phyloP scores from a whole-genome alignment of 2,113 vertebrate species.

The Pluvialis apricaria region DNA sequence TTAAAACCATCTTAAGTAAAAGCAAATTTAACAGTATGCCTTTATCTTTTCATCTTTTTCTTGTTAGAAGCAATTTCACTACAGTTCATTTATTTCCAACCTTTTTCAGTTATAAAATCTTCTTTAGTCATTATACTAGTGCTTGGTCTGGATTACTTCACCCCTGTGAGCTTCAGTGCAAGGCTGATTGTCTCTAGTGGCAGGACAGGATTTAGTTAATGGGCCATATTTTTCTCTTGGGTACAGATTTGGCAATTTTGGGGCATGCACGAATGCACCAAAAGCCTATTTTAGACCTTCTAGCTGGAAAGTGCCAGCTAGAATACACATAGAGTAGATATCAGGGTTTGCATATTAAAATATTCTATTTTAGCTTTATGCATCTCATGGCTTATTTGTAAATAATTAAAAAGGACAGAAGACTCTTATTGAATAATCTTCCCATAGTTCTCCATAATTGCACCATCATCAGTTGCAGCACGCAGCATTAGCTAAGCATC shows the following conservation, averaged over 20 bases:
- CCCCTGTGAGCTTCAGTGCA: not conserved
- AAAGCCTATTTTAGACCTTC: not conserved
- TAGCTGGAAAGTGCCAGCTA: not conserved
- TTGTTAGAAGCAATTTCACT: not conserved
- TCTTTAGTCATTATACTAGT: not conserved
- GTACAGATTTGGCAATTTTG: not conserved
- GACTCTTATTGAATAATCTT: not conserved
- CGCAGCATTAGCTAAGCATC: not conserved
- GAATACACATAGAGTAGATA: not conserved
- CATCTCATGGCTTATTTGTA: not conserved
- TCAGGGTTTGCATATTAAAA: not conserved
- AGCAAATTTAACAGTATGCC: not conserved
- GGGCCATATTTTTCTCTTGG: not conserved
- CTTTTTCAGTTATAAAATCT: not conserved
- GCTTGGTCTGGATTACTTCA: not conserved
- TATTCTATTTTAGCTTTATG: not conserved
- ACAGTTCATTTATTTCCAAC: not conserved
- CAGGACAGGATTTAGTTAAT: not conserved
- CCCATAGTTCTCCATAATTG: not conserved
- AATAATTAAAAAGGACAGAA: conserved; percentile 18
- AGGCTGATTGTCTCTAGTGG: not conserved
- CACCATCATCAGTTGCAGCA: not conserved
- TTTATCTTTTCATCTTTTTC: not conserved
- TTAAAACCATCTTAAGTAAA: not conserved
- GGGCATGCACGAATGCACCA: not conserved